Base-by-base conservation (phyloP, 2,797 vertebrate genomes). In the Halcyon chelicuti region DNA sequence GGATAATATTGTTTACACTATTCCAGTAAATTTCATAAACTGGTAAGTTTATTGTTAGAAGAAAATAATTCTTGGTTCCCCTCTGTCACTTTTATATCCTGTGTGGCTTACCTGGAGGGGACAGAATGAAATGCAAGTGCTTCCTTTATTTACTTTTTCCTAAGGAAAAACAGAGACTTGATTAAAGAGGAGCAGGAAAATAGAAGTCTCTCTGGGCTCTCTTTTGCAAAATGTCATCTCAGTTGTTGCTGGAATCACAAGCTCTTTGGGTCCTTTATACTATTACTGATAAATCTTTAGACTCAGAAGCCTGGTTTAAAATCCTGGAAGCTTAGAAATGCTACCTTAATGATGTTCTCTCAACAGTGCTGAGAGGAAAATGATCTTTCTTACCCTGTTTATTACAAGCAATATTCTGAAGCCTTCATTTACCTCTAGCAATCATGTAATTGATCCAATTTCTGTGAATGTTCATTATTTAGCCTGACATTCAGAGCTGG, bases 81-180 rank as follows among this genome's bases (percentile, higher is more conserved):
- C 72, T 91, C 55, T 73, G 46, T 35, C 76, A 77, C 54, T 90
- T 93, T 89, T 88, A 70, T 71, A 75, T 76, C 26, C 67, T 46
- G 47, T 37, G 29, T 72, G 57, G n/a, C 28, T 94, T 88, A 93
- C 52, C 77, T 57, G 42, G 61, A 90, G 44, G 90, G 73, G 39
- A 93, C 20, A 4, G 67, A 86, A 81, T 73, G 83, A 92, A 93
- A 96, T 84, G 55, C 22, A 92, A 89, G 49, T 22, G 6, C n/a
- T 72, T 40, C 17, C 21, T 92, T 93, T 92, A 82, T 96, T 94
- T 95, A 90, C 18, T 86, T 88, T 86, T 52, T 86, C 79, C 89
- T 88, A 71, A n/a, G 81, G 71, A 92, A 90, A 63, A 91, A 33
- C 31, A 54, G 35, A 66, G 74, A 44, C 49, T 61, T 93, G 76